Evolutionary conservation across 2,797 vertebrate genomes (phyloP), one percentile per base, ranked within the genome.

Genomic region (Centropyge bicolor): DNA sequence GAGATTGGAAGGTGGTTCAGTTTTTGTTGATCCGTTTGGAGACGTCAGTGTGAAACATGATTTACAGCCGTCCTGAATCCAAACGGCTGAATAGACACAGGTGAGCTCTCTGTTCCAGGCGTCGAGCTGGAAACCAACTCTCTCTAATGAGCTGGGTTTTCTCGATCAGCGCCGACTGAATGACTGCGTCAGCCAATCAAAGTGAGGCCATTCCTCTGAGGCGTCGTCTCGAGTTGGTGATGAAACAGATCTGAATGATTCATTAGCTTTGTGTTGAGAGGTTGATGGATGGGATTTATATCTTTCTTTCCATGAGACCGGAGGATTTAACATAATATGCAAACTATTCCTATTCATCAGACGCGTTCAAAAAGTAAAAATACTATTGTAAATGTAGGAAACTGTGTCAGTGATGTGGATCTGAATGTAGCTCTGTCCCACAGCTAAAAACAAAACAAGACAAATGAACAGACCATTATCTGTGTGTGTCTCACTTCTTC

Each of bases 311-410:
- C 62, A 41, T 63, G 41, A 63, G 56, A 70, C 20, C 45, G 54
- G 49, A 41, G 5, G 54, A 71, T 24, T 79, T 76, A 80, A 40
- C 77, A 83, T 88, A 85, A 75, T 69, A 59, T 17, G 17, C 48
- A n/a, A 24, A 20, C n/a, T 19, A n/a, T 74, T 62, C n/a, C 14
- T 74, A 74, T 76, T 79, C 66, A 72, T 69, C n/a, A 41, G 36
- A 74, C 61, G 74, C 61, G 69, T 71, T 75, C 66, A n/a, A n/a
- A n/a, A n/a, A n/a, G n/a, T n/a, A n/a, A 31, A 2, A 11, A 24
- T 16, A 36, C 57, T 14, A 2, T 19, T n/a, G 20, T 36, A 52
- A 48, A 40, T 22, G 43, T 54, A 57, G 9, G n/a, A 17, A 70
- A 57, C 7, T 1, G 0, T 63, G 63, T 43, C 38, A 52, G 41